phyloP scores from a whole-genome alignment of 2,797 vertebrate genomes.

The Smutsia gigantea region DNA sequence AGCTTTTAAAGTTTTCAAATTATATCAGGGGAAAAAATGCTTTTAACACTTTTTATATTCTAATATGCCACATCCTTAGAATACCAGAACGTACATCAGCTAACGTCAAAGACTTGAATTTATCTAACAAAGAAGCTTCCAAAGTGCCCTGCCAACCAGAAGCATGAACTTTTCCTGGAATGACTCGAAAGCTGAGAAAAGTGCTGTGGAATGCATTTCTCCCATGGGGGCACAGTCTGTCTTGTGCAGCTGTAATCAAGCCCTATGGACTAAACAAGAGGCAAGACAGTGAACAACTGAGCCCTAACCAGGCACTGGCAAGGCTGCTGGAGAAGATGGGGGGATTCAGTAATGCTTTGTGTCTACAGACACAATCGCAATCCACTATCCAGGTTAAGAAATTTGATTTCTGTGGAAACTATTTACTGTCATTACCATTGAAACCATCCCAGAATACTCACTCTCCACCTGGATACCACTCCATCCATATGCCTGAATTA shows the following conservation, averaged over 20 bases:
- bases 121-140: not conserved
- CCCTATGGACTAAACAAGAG: not conserved
- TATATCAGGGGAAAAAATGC: not conserved
- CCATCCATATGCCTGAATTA: not conserved
- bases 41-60: not conserved
- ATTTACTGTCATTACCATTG: not conserved
- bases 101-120: not conserved
- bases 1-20: not conserved
- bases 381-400: not conserved
- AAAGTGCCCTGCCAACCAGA: not conserved
- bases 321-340: not conserved
- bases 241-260: not conserved
- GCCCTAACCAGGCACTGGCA: not conserved
- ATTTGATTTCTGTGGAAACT: not conserved
- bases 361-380: fast-evolving
- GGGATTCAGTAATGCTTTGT: not conserved
- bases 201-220: not conserved
- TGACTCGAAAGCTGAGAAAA: not conserved
- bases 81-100: not conserved
- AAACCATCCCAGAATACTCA: not conserved
- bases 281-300: not conserved
- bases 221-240: not conserved
- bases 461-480: not conserved
- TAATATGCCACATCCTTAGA: not conserved
- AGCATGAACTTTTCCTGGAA: not conserved